Evolutionary conservation across 2,888 invertebrate species (phyloP).

Genomic region (Agonum fuliginosum): DNA sequence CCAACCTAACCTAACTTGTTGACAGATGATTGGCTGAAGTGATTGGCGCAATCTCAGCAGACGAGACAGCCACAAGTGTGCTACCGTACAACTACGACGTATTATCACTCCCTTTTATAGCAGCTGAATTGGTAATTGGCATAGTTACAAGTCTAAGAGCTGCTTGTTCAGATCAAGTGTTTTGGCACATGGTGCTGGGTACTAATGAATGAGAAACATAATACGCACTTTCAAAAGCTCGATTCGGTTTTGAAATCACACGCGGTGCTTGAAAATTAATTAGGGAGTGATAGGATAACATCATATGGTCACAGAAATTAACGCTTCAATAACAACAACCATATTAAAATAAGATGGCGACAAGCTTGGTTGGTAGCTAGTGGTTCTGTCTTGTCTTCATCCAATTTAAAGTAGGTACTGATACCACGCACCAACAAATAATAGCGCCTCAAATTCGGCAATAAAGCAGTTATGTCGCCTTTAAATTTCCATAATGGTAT

Average conservation of each 20-base stretch:
- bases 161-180: conserved; percentile 48
- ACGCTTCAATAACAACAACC: too few relatives aligned
- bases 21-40: conserved; percentile 27
- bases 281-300: too few relatives aligned
- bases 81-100: conserved; percentile 18
- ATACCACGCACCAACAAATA: too few relatives aligned
- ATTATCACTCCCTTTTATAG: conserved; percentile 53
- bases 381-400: too few relatives aligned
- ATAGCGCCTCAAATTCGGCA: too few relatives aligned
- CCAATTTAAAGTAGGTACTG: too few relatives aligned
- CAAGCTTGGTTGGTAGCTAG: too few relatives aligned
- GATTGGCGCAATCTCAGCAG: conserved; percentile 38
- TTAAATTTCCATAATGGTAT: too few relatives aligned
- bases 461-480: too few relatives aligned
- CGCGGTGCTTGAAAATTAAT: too few relatives aligned
- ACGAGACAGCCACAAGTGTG: conserved; percentile 41
- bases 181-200: conserved; percentile 45
- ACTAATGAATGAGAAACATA: conserved; percentile 39
- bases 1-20: neutral
- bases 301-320: too few relatives aligned
- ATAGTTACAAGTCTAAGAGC: conserved; percentile 53
- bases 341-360: too few relatives aligned
- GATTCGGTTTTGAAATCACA: neutral
- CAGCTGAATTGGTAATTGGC: conserved; percentile 52
- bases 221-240: neutral